Base-by-base conservation (phyloP, 37 sponge, comb jelly and placozoan genomes). In the Agelas oroides region DNA sequence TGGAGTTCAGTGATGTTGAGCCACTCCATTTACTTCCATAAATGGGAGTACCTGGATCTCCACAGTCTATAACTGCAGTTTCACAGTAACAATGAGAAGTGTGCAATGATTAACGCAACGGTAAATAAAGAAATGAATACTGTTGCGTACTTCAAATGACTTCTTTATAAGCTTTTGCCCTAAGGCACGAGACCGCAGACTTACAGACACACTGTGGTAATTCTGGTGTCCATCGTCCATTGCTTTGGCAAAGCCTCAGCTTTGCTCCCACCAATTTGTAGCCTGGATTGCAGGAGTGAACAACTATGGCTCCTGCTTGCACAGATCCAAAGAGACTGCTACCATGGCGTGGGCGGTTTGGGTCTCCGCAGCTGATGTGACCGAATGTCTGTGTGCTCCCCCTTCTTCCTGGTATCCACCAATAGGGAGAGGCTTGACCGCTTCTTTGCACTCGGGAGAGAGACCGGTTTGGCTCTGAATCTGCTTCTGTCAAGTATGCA, bases 261-360 rank as follows among this genome's bases (percentile, higher is more conserved):
- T 84, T 72, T 25, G 84, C 62, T 11, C 84, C 84, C 8, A 84
- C 84, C 56, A 84, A 65, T 38, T 54, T 56, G 54, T 73, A 74
- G 2, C 84, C 84, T 5, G 55, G 20, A 35, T 73, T 74, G 46
- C 83, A 82, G 59, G 54, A 70, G 73, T 82, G 83, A 15, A 82
- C 61, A 28, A 82, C 83, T 11, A 71, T 24, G 18, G 83, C 52
- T 11, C 83, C 83, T 13, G 72, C 72, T 28, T 3, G 36, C 34
- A 65, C 3, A 18, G 83, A 70, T 31, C 71, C 65, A 54, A 71
- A 82, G 46, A 53, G 71, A 34, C 83, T 82, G 73, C 21, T 70
- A 5, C 83, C 83, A 19, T 30, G 20, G 15, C 30, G 19, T 30
- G 72, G 71, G 21, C 63, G 33, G 13, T 73, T 73, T 27, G 83